Base-by-base conservation (phyloP, 2,888 invertebrate genomes). In the Nematopogon swammerdamellus region DNA sequence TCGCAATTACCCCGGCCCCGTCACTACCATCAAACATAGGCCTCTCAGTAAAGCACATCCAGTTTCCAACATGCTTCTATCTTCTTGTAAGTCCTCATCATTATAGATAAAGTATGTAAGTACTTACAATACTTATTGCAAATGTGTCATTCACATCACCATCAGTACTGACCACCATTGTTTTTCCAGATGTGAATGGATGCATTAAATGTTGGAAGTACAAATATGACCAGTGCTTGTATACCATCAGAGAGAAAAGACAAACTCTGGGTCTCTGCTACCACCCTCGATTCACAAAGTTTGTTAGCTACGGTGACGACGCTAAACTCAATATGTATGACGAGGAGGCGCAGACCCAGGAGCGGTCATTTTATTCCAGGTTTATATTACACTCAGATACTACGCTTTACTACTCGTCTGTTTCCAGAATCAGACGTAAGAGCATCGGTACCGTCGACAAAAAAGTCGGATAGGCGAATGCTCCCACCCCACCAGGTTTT, bases 191-290 rank as follows among this genome's bases (percentile, higher is more conserved):
- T 74, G 81, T 84, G 3, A 85, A 84, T 58, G 88, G 88, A 36
- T 82, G 79, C 58, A 81, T 88, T 6, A 87, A 87, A 68, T 84
- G 84, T 58, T 88, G 87, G 87, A 84, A 86, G 63, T 85, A 85
- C 61, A 81, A 82, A 59, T 84, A 82, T 55, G 76, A 80, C 20
- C 82, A 83, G 57, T 86, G 87, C 59, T 60, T 87, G 36, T 85
- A 84, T 55, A 85, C 85, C 1, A 84, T 87, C 57, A 71, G 82
- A 53, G 88, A 88, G 60, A 83, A 83, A 53, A 70, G 87, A 20
- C 86, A 87, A 66, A 84, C 83, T 1, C 73, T 85, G 51, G 86
- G 87, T 4, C 59, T 87, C 46, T 75, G 75, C 45, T 87, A 85
- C 59, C 85, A 86, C 61, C 83, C 84, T 19, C 71, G 77, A 11